Conservation (phyloP, 1,140 invertebrate genomes). For the Lamellibrachia luymesi region DNA sequence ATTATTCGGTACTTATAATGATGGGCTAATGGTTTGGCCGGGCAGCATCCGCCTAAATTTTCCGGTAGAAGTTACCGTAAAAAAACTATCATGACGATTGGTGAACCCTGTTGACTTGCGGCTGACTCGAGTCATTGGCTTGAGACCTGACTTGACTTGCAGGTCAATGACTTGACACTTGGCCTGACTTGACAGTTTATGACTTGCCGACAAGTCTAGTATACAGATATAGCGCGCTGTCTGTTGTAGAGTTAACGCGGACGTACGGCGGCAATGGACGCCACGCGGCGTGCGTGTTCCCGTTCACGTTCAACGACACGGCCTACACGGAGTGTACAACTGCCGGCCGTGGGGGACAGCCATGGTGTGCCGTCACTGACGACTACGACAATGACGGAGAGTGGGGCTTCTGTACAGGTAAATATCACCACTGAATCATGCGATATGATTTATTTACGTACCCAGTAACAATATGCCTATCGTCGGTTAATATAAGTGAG, state of each 20-base stretch:
- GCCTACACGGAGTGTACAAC: constrained; percentile 28
- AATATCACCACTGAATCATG: neutral
- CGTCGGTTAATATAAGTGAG: neutral
- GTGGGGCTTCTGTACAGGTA: constrained; percentile 31
- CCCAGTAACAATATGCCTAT: neutral
- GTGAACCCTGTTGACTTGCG: no score
- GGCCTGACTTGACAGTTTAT: no score
- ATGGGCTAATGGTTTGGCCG: no score
- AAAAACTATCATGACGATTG: no score
- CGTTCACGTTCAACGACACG: constrained; percentile 31
- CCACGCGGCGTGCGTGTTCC: constrained; percentile 25
- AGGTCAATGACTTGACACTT: no score
- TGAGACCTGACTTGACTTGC: no score
- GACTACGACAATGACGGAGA: constrained; percentile 29
- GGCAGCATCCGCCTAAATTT: no score
- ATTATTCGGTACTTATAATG: no score
- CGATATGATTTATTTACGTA: neutral
- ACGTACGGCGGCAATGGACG: neutral
- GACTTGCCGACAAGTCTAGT: no score
- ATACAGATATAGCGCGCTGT: neutral
- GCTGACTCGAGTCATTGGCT: no score
- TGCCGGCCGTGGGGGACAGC: neutral
- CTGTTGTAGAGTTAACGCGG: neutral
- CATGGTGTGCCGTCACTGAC: constrained; percentile 30
- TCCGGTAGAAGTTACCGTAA: no score